Evolutionary conservation across 2,888 invertebrate genomes (phyloP).

Genomic region (Amblyteles armatorius): DNA sequence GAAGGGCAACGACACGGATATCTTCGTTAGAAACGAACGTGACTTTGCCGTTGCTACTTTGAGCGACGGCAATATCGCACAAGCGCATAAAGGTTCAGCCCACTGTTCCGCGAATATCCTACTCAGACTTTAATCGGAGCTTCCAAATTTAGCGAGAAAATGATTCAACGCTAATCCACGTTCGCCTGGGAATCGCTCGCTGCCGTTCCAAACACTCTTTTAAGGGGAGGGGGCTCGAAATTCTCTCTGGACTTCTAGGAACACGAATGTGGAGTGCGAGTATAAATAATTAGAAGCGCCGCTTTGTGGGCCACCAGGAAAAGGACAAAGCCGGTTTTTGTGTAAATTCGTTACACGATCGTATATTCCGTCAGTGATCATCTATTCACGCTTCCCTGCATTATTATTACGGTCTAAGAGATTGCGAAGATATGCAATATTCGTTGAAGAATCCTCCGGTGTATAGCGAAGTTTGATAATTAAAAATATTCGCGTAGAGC

Average conservation of each 20-base stretch:
- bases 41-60: conserved; percentile 70
- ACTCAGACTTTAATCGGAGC: background rate
- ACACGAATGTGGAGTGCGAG: background rate
- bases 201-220: background rate
- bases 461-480: conserved; percentile 38
- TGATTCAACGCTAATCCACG: background rate
- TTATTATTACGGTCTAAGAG: background rate
- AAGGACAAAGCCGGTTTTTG: background rate
- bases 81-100: conserved; percentile 24
- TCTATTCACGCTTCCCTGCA: background rate
- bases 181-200: background rate
- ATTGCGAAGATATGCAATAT: background rate
- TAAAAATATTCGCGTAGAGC: conserved; percentile 40
- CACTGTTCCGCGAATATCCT: conserved; percentile 14
- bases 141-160: conserved; percentile 21
- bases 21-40: conserved; percentile 76
- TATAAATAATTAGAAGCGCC: background rate
- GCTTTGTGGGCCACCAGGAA: background rate
- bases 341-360: background rate
- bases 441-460: background rate
- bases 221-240: background rate
- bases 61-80: conserved; percentile 40
- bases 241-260: background rate
- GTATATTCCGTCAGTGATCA: background rate
- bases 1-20: conserved; percentile 5